These are phyloP conservation scores for Helarctos malayanus DNA, from an alignment of 2,797 vertebrate species.

Conservation along the genomic window DNA sequence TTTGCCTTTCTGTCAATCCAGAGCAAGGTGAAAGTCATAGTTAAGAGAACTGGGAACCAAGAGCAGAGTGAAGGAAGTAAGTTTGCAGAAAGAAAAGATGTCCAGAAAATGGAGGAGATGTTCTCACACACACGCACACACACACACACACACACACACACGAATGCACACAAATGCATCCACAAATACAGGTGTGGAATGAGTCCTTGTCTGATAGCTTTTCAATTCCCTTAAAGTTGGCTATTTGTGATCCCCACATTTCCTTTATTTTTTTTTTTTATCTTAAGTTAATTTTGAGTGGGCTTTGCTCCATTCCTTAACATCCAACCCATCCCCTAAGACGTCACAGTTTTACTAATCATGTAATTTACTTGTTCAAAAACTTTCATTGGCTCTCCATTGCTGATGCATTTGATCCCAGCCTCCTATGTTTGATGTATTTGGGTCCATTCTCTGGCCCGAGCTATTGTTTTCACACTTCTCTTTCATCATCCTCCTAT, in stretches of 20 bases:
- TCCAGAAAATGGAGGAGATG: neutral
- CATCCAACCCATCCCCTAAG: neutral
- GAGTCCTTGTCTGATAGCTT: neutral
- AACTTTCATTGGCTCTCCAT: neutral
- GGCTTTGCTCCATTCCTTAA: neutral
- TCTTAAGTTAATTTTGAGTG: constrained; percentile 18
- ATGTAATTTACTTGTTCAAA: neutral
- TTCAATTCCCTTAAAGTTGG: neutral
- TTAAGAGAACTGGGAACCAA: neutral
- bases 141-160: neutral
- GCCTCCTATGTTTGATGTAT: neutral
- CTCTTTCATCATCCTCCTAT: neutral
- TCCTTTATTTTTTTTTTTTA: neutral
- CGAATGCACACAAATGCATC: neutral
- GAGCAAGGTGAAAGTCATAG: neutral
- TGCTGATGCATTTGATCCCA: neutral
- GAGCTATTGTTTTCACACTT: neutral
- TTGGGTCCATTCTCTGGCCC: neutral
- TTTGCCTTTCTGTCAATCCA: neutral
- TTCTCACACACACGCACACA: neutral
- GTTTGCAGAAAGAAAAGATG: neutral
- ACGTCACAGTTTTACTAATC: neutral
- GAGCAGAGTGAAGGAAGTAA: neutral
- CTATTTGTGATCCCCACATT: neutral
- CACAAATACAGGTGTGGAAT: neutral